These are phyloP conservation scores for human (Homo sapiens) DNA, from an alignment of 2,113 vertebrate genomes.

Conservation along the genomic window GRCh38 chr4:175781001-175781500, in stretches of 20 bases:
- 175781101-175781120: background rate
- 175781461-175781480: background rate
- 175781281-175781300: background rate
- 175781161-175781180: background rate
- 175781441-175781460: background rate
- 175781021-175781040: background rate
- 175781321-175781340: accelerated
- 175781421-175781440: background rate
- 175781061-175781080: background rate
- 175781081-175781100: background rate
- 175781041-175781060: background rate
- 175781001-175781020: background rate
- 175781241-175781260: background rate
- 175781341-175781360: background rate
- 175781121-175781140: background rate
- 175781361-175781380: background rate
- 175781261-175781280: background rate
- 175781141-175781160: background rate
- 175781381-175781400: background rate
- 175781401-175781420: background rate
- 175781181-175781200: background rate
- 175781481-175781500: background rate
- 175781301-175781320: background rate
- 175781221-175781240: background rate
- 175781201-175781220: background rate